phyloP scores from a whole-genome alignment of 2,888 invertebrate species.

The Drosophila mettleri region DNA sequence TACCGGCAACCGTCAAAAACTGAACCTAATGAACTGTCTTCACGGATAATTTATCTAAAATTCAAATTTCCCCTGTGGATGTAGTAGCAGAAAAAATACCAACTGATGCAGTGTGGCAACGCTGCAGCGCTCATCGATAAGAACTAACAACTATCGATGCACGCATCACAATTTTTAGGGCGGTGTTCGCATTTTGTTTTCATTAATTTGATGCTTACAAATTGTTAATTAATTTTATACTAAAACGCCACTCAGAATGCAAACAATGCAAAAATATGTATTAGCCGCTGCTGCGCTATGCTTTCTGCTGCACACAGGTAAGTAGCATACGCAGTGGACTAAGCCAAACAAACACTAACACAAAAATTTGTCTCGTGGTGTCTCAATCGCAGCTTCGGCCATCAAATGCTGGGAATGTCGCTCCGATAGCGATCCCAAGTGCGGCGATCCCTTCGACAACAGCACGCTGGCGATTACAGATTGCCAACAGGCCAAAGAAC shows the following conservation, averaged over 20 bases:
- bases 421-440: conserved; percentile 95
- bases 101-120: conserved; percentile 15
- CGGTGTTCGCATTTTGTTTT: conserved; percentile 66
- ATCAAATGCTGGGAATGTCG: conserved; percentile 97
- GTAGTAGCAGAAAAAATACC: not conserved
- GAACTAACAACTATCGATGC: conserved; percentile 39
- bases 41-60: not conserved
- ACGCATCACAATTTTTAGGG: conserved; percentile 61
- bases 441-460: conserved; percentile 96
- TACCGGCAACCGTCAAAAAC: too few relatives aligned
- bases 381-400: conserved; percentile 86
- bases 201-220: conserved; percentile 39
- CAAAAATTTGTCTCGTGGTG: conserved; percentile 1
- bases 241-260: conserved; percentile 34
- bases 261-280: conserved; percentile 49
- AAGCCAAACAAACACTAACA: conserved; percentile 15
- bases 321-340: conserved; percentile 22
- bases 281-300: conserved; percentile 40
- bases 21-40: too few relatives aligned
- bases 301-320: conserved; percentile 65
- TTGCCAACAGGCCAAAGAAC: conserved; percentile 88
- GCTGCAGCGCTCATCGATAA: conserved; percentile 27
- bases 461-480: conserved; percentile 94
- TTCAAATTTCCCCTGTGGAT: not conserved
- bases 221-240: conserved; percentile 24